phyloP scores from a whole-genome alignment of 2,888 invertebrate species.

The Scotopteryx bipunctaria region DNA sequence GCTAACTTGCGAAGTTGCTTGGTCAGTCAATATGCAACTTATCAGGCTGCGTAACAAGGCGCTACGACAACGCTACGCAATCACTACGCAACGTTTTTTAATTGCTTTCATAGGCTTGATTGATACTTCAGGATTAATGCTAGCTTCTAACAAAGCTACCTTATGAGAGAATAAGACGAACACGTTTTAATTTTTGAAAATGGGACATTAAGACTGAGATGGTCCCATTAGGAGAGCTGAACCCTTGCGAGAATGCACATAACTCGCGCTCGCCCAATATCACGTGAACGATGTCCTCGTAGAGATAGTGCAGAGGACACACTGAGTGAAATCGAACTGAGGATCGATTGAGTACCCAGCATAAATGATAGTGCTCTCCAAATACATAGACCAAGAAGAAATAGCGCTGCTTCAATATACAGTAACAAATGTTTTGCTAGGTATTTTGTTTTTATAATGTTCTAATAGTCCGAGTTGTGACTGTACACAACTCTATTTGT shows the following conservation, averaged over 20 bases:
- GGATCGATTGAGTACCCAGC: too few species aligned
- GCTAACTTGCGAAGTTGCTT: too few species aligned
- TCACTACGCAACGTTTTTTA: not conserved
- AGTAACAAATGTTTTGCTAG: too few species aligned
- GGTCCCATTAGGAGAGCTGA: slow-evolving; percentile 34
- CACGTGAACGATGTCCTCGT: slow-evolving; percentile 45
- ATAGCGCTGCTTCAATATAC: too few species aligned
- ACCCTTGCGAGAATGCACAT: slow-evolving; percentile 57
- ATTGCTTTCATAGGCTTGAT: not conserved
- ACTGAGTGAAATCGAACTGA: slow-evolving; percentile 4
- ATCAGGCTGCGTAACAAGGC: not conserved
- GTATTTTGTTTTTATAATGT: too few species aligned
- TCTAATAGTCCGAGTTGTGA: too few species aligned
- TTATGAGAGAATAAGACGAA: not conserved
- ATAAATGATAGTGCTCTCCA: too few species aligned
- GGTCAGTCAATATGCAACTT: too few species aligned
- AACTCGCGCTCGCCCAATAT: slow-evolving; percentile 59
- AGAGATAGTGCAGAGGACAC: slow-evolving; percentile 12
- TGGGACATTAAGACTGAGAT: slow-evolving; percentile 17
- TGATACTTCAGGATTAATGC: too few species aligned
- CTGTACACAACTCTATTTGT: too few species aligned
- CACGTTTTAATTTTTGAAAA: slow-evolving; percentile 27
- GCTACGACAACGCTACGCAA: slow-evolving; percentile 1
- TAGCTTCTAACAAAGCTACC: not conserved
- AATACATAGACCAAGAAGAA: too few species aligned